Evolutionary conservation across 2,888 invertebrate genomes (phyloP).

Genomic region (Agrilus biguttatus): DNA sequence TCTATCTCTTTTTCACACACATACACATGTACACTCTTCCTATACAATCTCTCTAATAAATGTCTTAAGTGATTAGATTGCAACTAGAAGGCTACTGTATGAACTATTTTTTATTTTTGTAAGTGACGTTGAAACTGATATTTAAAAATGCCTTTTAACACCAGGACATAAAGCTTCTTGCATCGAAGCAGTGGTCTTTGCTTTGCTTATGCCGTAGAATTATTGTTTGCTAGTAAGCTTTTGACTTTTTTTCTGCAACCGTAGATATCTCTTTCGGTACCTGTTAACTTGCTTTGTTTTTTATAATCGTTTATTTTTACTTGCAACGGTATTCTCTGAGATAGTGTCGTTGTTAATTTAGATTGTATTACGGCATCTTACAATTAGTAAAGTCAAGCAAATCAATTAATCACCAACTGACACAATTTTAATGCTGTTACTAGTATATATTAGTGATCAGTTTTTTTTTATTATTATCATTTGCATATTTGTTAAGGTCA

Average conservation of each 20-base stretch:
- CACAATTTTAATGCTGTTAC: no score
- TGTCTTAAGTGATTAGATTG: no score
- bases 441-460: no score
- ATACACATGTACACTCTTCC: no score
- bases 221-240: conserved; percentile 29
- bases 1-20: no score
- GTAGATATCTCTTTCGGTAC: conserved; percentile 18
- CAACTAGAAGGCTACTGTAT: conserved; percentile 6
- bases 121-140: conserved; percentile 22
- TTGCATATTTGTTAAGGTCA: no score
- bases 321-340: conserved; percentile 3
- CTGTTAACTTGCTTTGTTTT: conserved; percentile 16
- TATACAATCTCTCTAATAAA: no score
- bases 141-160: conserved; percentile 27
- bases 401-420: no score
- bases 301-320: conserved; percentile 8
- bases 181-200: conserved; percentile 32
- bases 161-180: conserved; percentile 33
- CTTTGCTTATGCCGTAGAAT: conserved; percentile 27
- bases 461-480: no score
- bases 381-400: no score
- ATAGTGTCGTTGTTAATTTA: background rate
- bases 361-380: background rate
- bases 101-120: conserved; percentile 24
- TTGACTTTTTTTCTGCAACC: conserved; percentile 29